Evolutionary conservation across 2,797 vertebrate genomes (phyloP).

Genomic region (Molossus alvarezi): DNA sequence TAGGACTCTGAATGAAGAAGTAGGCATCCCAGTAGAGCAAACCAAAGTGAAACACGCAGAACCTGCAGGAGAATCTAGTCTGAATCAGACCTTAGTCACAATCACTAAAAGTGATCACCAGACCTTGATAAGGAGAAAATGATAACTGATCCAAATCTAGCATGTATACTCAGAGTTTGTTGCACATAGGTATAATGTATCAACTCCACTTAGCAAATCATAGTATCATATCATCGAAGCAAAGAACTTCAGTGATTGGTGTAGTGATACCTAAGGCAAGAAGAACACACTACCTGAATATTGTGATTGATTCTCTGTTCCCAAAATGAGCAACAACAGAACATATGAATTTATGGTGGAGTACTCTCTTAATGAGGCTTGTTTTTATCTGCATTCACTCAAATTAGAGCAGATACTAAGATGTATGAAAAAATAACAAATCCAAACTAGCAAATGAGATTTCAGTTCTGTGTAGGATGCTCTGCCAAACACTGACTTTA

Average conservation of each 20-base stretch:
- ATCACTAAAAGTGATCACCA: not conserved
- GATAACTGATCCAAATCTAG: not conserved
- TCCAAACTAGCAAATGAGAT: not conserved
- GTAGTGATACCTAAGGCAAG: not conserved
- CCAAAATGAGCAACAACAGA: not conserved
- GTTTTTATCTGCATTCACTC: constrained; percentile 6
- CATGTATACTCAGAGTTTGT: not conserved
- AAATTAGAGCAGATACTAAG: constrained; percentile 1
- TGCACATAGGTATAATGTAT: not conserved
- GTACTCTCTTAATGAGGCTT: not conserved
- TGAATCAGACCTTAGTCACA: not conserved
- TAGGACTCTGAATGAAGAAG: not conserved
- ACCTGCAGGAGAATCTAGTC: not conserved
- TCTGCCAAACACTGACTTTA: not conserved
- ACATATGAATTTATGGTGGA: not conserved
- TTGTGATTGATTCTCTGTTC: not conserved
- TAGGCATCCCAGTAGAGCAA: not conserved
- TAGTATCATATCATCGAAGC: not conserved
- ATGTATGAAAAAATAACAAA: not conserved
- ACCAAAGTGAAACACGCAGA: not conserved
- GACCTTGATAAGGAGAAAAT: not conserved
- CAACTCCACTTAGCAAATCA: not conserved
- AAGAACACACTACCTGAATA: not conserved
- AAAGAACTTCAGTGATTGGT: not conserved
- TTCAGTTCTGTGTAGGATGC: not conserved